Conservation (phyloP, 2,797 vertebrate species). For the Cichlasoma orientale region DNA sequence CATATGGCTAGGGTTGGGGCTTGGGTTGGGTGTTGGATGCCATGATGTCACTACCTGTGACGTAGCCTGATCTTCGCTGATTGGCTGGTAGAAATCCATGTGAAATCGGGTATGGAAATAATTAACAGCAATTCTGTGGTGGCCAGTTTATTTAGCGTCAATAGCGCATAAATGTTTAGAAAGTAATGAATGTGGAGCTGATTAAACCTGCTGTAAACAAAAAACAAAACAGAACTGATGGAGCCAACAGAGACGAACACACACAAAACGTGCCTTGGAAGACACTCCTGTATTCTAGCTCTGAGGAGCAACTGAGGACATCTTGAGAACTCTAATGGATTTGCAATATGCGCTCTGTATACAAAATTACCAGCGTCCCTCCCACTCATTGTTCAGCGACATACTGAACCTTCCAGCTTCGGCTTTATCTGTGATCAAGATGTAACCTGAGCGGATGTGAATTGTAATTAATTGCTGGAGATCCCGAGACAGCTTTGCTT, state of each 20-base stretch:
- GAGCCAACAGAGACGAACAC: background rate
- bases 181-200: background rate
- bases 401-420: conserved; percentile 13
- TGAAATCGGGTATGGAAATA: background rate
- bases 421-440: conserved; percentile 19
- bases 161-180: background rate
- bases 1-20: background rate
- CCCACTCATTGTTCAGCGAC: background rate
- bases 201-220: background rate
- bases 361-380: background rate
- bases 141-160: background rate
- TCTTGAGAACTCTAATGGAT: conserved; percentile 35
- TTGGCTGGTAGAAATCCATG: too few relatives aligned
- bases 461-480: conserved; percentile 33
- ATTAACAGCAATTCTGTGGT: background rate
- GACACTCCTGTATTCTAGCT: background rate
- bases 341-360: conserved; percentile 23
- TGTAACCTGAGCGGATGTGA: conserved; percentile 18
- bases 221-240: background rate
- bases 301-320: conserved; percentile 39
- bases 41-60: background rate
- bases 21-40: background rate
- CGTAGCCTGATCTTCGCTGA: too few relatives aligned
- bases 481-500: background rate
- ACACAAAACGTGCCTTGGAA: background rate